Evolutionary conservation across 2,797 vertebrate genomes (phyloP).

Genomic region (Lutjanus argentimaculatus): DNA sequence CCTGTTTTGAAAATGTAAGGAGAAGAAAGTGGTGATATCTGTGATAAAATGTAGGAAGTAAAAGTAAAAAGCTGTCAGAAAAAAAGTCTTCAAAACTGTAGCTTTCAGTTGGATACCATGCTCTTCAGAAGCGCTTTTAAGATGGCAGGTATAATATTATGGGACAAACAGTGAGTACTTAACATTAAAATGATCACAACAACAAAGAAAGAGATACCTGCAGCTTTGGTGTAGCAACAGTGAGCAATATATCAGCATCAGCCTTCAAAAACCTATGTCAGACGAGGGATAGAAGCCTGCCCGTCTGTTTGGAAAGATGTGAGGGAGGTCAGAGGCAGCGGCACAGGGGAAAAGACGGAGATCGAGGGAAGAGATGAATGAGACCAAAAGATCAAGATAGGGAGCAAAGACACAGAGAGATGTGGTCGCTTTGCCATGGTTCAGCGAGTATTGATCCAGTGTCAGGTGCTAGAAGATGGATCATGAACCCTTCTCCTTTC

Average conservation of each 20-base stretch:
- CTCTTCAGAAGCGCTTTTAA: background rate
- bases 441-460: conserved; percentile 76
- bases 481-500: conserved; percentile 54
- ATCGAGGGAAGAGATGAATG: conserved; percentile 33
- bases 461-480: conserved; percentile 76
- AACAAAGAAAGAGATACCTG: background rate
- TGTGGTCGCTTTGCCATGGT: conserved; percentile 59
- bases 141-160: background rate
- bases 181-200: background rate
- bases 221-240: background rate
- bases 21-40: background rate
- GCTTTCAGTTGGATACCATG: background rate
- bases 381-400: conserved; percentile 32
- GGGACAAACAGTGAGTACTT: background rate
- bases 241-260: background rate
- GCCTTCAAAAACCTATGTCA: conserved; percentile 17
- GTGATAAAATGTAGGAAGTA: too few relatives aligned
- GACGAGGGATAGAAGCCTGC: conserved; percentile 13
- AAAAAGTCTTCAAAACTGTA: background rate
- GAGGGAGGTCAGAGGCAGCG: conserved; percentile 45
- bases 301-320: conserved; percentile 19
- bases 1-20: too few relatives aligned
- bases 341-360: conserved; percentile 41
- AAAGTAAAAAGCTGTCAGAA: too few relatives aligned
- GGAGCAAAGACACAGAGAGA: conserved; percentile 51